Evolutionary conservation across 2,888 invertebrate genomes (phyloP).

Genomic region (Drosophila meridionalis): DNA sequence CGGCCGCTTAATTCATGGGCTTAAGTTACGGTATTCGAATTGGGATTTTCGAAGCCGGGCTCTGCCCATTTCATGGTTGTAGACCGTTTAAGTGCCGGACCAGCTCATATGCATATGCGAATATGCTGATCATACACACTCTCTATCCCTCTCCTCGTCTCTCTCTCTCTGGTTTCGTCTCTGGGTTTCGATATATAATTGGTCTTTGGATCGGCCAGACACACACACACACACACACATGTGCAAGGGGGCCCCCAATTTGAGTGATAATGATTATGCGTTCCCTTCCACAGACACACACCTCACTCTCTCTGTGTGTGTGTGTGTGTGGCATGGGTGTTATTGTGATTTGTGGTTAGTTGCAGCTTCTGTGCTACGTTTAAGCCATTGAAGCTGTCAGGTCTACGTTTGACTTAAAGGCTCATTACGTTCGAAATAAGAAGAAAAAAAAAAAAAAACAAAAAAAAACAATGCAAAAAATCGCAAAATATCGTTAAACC

Average conservation of each 20-base stretch:
- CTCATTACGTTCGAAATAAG: slow-evolving; percentile 59
- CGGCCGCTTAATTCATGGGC: slow-evolving; percentile 60
- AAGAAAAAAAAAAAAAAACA: slow-evolving; percentile 11
- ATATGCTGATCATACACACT: slow-evolving; percentile 37
- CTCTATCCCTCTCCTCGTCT: slow-evolving; percentile 26
- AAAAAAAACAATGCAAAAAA: slow-evolving; percentile 1
- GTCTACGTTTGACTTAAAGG: slow-evolving; percentile 76
- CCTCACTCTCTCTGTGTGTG: neutral
- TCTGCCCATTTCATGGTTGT: slow-evolving; percentile 67
- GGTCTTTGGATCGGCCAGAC: slow-evolving; percentile 47
- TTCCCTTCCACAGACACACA: slow-evolving; percentile 36
- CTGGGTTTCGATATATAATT: slow-evolving; percentile 57
- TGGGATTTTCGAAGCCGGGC: slow-evolving; percentile 51
- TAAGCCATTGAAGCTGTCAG: slow-evolving; percentile 73
- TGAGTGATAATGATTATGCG: slow-evolving; percentile 77
- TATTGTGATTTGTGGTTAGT: slow-evolving; percentile 77
- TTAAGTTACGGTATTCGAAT: slow-evolving; percentile 67
- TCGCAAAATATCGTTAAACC: slow-evolving; percentile 57
- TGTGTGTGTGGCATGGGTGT: slow-evolving; percentile 52
- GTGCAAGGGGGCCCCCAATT: slow-evolving; percentile 67
- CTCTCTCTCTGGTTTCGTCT: slow-evolving; percentile 29
- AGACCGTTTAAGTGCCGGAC: slow-evolving; percentile 62
- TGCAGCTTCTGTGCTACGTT: slow-evolving; percentile 78
- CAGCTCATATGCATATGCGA: slow-evolving; percentile 58
- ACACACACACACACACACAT: slow-evolving; percentile 22